These are phyloP conservation scores for Poeciliopsis prolifica DNA, from an alignment of 2,113 vertebrate genomes.

Conservation along the genomic window DNA sequence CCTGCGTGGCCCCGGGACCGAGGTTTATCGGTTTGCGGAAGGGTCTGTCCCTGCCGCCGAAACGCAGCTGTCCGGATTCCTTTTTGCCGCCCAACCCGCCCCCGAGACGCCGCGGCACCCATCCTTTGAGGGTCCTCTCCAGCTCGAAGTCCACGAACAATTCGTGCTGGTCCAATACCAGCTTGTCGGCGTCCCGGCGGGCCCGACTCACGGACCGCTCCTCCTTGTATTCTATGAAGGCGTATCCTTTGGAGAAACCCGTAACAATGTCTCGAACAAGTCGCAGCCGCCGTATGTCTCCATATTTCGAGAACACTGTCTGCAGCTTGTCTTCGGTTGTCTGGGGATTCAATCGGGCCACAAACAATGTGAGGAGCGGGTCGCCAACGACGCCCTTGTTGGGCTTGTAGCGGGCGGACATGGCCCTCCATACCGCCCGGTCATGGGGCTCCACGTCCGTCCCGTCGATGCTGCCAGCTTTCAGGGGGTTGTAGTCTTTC, in stretches of 20 bases:
- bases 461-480: slow-evolving; percentile 96
- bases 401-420: slow-evolving; percentile 87
- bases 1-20: slow-evolving; percentile 74
- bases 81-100: slow-evolving; percentile 95
- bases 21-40: slow-evolving; percentile 94
- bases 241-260: slow-evolving; percentile 93
- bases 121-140: slow-evolving; percentile 90
- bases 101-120: slow-evolving; percentile 92
- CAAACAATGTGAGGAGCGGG: slow-evolving; percentile 90
- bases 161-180: slow-evolving; percentile 92
- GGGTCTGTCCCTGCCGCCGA: slow-evolving; percentile 93
- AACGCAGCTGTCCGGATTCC: slow-evolving; percentile 94
- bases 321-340: slow-evolving; percentile 91
- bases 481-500: slow-evolving; percentile 90
- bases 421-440: slow-evolving; percentile 91
- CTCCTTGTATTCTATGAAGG: slow-evolving; percentile 93
- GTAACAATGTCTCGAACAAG: slow-evolving; percentile 93
- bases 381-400: slow-evolving; percentile 91
- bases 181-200: slow-evolving; percentile 89
- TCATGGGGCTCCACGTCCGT: slow-evolving; percentile 96
- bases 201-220: slow-evolving; percentile 87
- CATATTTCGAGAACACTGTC: slow-evolving; percentile 90
- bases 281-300: slow-evolving; percentile 88
- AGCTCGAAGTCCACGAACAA: slow-evolving; percentile 93
- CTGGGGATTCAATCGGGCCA: slow-evolving; percentile 89